phyloP scores from a whole-genome alignment of 2,113 vertebrate genomes.

The Gobius niger region DNA sequence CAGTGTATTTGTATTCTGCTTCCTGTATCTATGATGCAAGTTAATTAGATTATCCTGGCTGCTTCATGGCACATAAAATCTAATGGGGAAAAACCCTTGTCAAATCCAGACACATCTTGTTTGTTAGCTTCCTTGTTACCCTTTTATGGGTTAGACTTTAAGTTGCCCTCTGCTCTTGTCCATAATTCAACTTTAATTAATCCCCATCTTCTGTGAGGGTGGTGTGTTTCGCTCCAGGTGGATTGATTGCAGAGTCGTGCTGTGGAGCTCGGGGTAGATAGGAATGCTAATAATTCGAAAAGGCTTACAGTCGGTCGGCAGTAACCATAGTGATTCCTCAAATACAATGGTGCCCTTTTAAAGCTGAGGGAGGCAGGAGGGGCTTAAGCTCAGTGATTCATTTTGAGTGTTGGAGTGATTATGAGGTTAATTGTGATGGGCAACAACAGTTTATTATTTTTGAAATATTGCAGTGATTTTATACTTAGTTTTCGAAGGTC shows the following conservation, averaged over 20 bases:
- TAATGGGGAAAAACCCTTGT: neutral
- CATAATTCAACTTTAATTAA: conserved; percentile 83
- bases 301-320: conserved; percentile 83
- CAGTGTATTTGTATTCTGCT: neutral
- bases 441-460: conserved; percentile 32
- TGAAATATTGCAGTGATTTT: neutral
- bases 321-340: conserved; percentile 84
- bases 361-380: conserved; percentile 44
- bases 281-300: conserved; percentile 88
- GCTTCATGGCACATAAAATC: neutral
- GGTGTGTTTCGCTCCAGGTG: conserved; percentile 56
- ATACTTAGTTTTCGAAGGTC: neutral
- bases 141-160: conserved; percentile 23
- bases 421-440: conserved; percentile 51
- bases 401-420: conserved; percentile 61
- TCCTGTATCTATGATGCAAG: neutral
- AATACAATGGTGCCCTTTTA: conserved; percentile 83
- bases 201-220: conserved; percentile 67
- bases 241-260: conserved; percentile 71
- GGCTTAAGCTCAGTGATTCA: conserved; percentile 44
- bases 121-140: neutral
- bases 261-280: conserved; percentile 71
- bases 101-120: conserved; percentile 6
- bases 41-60: neutral
- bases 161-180: conserved; percentile 47